phyloP scores from a whole-genome alignment of 2,113 vertebrate genomes.

The Xenopus tropicalis region DNA sequence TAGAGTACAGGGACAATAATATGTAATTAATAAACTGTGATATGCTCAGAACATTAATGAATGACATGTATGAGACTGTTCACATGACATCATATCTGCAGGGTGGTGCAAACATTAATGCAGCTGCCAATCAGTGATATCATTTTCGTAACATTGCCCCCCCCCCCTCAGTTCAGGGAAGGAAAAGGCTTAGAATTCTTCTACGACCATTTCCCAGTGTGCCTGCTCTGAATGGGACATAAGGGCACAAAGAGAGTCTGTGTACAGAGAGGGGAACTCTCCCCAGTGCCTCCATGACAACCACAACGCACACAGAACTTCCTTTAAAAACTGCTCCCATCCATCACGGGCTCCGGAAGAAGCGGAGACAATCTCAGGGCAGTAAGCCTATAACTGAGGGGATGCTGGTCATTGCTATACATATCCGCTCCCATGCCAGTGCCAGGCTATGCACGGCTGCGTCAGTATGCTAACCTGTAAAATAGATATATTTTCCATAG shows the following conservation, averaged over 20 bases:
- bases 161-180: constrained; percentile 3
- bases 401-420: not conserved
- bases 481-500: too few relatives aligned
- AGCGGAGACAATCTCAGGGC: constrained; percentile 38
- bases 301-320: constrained; percentile 41
- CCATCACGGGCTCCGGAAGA: constrained; percentile 41
- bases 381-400: constrained; percentile 24
- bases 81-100: constrained; percentile 16
- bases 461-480: not conserved
- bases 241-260: constrained; percentile 40
- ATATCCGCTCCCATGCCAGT: not conserved
- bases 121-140: constrained; percentile 23
- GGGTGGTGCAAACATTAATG: constrained; percentile 19
- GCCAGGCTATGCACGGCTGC: too few relatives aligned
- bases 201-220: constrained; percentile 33
- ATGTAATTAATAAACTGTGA: not conserved
- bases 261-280: constrained; percentile 28
- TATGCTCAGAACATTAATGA: not conserved
- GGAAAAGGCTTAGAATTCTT: constrained; percentile 20
- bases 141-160: constrained; percentile 4
- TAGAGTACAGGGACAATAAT: too few relatives aligned
- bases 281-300: constrained; percentile 25
- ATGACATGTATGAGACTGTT: not conserved
- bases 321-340: constrained; percentile 38
- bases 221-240: constrained; percentile 38